Percentiles rank a stretch among this genome's conserved stretches.
These are phyloP conservation scores for Drosophila parabipectinata DNA, from an alignment of 1,140 invertebrate genomes.

Conservation along the genomic window DNA sequence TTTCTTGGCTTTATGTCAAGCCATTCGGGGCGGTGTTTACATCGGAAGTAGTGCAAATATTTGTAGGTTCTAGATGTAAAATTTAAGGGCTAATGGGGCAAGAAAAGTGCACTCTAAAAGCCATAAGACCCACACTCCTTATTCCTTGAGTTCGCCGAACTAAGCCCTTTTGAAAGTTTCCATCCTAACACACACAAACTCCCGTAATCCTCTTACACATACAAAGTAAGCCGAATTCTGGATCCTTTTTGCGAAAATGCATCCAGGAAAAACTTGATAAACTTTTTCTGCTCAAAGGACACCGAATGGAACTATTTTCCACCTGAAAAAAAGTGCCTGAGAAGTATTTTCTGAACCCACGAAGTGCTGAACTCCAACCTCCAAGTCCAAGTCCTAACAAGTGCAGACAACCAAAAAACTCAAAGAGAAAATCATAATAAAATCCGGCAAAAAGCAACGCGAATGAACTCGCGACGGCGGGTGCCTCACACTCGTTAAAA, in stretches of 20 bases:
- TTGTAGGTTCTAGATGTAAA: neutral
- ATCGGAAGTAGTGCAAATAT: slow-evolving; percentile 7
- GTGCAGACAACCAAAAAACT: slow-evolving; percentile 40
- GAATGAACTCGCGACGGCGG: slow-evolving; percentile 40
- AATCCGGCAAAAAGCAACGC: slow-evolving; percentile 30
- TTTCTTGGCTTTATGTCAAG: slow-evolving; percentile 32
- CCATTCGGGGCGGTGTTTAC: neutral
- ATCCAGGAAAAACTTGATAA: slow-evolving; percentile 7
- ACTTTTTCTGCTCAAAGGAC: slow-evolving; percentile 12
- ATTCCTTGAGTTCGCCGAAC: neutral
- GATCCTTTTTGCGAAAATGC: neutral
- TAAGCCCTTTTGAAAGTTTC: neutral
- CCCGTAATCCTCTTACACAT: neutral
- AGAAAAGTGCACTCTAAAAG: neutral
- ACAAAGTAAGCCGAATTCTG: slow-evolving; percentile 1
- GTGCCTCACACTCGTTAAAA: slow-evolving; percentile 8
- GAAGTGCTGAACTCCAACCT: slow-evolving; percentile 1
- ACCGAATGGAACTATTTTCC: slow-evolving; percentile 38
- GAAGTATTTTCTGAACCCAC: slow-evolving; percentile 20
- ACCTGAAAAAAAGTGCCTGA: slow-evolving; percentile 41
- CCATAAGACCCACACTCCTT: neutral
- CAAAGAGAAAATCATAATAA: neutral
- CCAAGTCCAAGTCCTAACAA: slow-evolving; percentile 28
- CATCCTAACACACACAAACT: neutral
- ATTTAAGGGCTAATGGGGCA: neutral